Percentiles rank a stretch among this genome's conserved stretches.
These are phyloP conservation scores for Parthenolecanium corni DNA, from an alignment of 2,888 invertebrate genomes.

Conservation along the genomic window DNA sequence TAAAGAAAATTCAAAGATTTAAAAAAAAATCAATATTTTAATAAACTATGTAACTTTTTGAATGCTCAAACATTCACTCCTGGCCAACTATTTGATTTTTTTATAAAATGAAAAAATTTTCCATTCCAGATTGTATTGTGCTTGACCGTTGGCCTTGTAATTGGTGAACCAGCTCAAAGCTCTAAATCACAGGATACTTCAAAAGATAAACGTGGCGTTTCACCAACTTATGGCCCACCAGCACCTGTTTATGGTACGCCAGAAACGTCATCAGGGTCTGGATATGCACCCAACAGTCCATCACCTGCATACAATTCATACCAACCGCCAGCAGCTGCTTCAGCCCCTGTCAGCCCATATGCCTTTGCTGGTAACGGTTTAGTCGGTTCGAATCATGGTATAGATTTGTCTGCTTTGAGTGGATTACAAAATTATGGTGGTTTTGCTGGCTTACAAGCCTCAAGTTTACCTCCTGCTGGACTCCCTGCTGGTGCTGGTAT, in stretches of 20 bases:
- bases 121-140: neutral
- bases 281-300: neutral
- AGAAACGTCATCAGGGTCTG: neutral
- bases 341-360: neutral
- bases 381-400: neutral
- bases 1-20: too few relatives aligned
- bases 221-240: neutral
- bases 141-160: neutral
- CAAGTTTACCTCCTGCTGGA: neutral
- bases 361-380: neutral
- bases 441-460: neutral
- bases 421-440: neutral
- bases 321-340: neutral
- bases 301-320: neutral
- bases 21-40: too few relatives aligned
- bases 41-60: too few relatives aligned
- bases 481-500: neutral
- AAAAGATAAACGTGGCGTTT: neutral
- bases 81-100: too few relatives aligned
- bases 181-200: neutral
- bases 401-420: slow-evolving; percentile 8
- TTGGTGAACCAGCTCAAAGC: neutral
- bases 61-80: too few relatives aligned
- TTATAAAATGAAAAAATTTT: neutral
- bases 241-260: neutral